These are phyloP conservation scores for Scaptodrosophila lebanonensis DNA, from an alignment of 1,140 invertebrate species.

Conservation along the genomic window DNA sequence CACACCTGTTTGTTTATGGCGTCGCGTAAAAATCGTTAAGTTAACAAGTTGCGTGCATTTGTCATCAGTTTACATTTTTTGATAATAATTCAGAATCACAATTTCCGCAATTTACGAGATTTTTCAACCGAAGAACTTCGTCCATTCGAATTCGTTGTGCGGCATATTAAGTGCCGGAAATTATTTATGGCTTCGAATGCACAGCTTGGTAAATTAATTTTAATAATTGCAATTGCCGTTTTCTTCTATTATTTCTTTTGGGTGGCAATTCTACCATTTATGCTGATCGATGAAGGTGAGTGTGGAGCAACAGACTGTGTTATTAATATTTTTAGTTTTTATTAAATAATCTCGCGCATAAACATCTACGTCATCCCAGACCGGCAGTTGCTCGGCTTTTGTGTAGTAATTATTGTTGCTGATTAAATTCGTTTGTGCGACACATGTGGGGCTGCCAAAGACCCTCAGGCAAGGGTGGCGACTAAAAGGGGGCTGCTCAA, in stretches of 20 bases:
- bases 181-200: slow-evolving; percentile 77
- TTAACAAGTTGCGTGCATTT: slow-evolving; percentile 24
- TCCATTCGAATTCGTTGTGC: background rate
- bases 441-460: slow-evolving; percentile 12
- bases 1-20: slow-evolving; percentile 45
- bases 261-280: slow-evolving; percentile 84
- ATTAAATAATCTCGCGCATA: slow-evolving; percentile 52
- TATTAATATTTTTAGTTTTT: slow-evolving; percentile 39
- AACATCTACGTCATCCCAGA: background rate
- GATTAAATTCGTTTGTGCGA: slow-evolving; percentile 40
- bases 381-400: slow-evolving; percentile 44
- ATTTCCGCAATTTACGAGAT: background rate
- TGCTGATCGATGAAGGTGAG: slow-evolving; percentile 79
- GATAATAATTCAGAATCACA: slow-evolving; percentile 3
- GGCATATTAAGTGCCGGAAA: background rate
- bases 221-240: slow-evolving; percentile 79
- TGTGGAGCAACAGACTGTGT: background rate
- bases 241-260: slow-evolving; percentile 83
- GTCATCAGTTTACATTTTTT: slow-evolving; percentile 3
- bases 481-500: slow-evolving; percentile 5
- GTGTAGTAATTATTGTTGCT: slow-evolving; percentile 59
- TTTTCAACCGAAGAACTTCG: slow-evolving; percentile 1
- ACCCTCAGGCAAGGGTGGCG: slow-evolving; percentile 32
- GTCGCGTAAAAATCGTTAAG: slow-evolving; percentile 8
- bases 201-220: slow-evolving; percentile 79